Conservation (phyloP, 2,113 vertebrate species). For the Periophthalmus modestus region DNA sequence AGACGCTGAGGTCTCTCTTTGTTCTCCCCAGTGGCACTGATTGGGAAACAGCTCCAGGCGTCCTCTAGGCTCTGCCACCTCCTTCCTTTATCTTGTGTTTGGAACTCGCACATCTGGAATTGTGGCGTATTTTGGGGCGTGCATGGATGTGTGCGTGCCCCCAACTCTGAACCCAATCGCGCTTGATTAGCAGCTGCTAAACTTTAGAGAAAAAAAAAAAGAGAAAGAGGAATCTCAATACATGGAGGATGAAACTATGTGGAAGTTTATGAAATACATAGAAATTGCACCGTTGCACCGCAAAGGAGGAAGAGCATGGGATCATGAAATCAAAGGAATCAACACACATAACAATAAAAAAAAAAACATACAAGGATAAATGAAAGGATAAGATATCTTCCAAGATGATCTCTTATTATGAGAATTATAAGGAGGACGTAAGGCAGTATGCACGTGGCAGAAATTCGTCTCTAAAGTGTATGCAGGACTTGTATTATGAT, state of each 20-base stretch:
- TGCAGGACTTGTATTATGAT: too few relatives aligned
- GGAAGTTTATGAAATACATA: neutral
- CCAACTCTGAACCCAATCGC: constrained; percentile 23
- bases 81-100: constrained; percentile 38
- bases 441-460: too few relatives aligned
- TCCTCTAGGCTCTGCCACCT: constrained; percentile 52
- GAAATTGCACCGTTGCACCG: constrained; percentile 15
- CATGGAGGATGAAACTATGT: constrained; percentile 17
- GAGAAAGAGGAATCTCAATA: neutral
- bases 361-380: neutral
- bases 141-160: constrained; percentile 4
- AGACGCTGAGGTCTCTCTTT: constrained; percentile 60
- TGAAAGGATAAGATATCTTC: neutral
- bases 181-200: constrained; percentile 59
- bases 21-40: constrained; percentile 62
- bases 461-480: too few relatives aligned
- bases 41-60: constrained; percentile 71
- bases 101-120: neutral
- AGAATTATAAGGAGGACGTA: too few relatives aligned
- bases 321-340: neutral
- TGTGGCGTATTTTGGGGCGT: too few relatives aligned
- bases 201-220: constrained; percentile 12
- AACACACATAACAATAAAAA: neutral
- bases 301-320: neutral
- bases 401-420: too few relatives aligned